phyloP scores from a whole-genome alignment of 2,113 vertebrate genomes.

The Notechis scutatus region DNA sequence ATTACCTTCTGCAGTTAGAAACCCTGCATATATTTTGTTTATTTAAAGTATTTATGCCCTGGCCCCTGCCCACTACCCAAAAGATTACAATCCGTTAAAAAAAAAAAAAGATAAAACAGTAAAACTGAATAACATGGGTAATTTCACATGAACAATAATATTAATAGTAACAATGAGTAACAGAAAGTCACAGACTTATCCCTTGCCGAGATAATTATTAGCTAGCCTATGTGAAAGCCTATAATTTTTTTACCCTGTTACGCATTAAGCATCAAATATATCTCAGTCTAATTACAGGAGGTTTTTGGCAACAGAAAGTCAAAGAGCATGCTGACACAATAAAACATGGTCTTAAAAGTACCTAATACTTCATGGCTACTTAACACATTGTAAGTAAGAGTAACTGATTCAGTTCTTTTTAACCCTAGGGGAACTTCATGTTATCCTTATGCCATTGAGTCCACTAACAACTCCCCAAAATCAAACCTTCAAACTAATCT shows the following conservation, averaged over 20 bases:
- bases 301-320: not conserved
- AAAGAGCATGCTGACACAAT: not conserved
- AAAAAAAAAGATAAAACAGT: not conserved
- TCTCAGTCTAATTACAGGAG: not conserved
- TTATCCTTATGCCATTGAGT: not conserved
- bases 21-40: not conserved
- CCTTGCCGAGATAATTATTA: not conserved
- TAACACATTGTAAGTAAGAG: not conserved
- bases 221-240: not conserved
- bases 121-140: not conserved
- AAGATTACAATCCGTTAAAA: not conserved
- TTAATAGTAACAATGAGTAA: not conserved
- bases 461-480: not conserved
- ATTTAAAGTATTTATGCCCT: not conserved
- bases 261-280: not conserved
- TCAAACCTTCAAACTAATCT: not conserved
- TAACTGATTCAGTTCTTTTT: not conserved
- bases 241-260: not conserved
- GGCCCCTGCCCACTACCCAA: not conserved
- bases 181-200: not conserved
- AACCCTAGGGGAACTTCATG: not conserved
- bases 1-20: constrained; percentile 9
- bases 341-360: not conserved
- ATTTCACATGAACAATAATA: not conserved
- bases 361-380: not conserved